Conservation (phyloP, 2,113 vertebrate genomes). For the Nanger granti region DNA sequence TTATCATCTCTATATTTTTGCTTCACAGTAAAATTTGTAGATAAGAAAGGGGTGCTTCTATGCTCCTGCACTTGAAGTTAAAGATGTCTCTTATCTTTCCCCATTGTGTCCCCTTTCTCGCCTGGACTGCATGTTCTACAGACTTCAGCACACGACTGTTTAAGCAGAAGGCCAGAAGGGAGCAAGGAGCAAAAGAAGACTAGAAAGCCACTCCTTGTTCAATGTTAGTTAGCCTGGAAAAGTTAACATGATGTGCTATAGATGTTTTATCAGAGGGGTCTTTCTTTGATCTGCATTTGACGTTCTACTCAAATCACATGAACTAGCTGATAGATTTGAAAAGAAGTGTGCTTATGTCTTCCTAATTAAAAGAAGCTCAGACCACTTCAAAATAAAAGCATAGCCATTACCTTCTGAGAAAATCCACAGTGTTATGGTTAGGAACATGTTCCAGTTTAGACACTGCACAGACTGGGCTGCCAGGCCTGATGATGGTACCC, state of each 20-base stretch:
- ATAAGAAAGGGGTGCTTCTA: background rate
- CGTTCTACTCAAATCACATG: background rate
- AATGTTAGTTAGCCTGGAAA: background rate
- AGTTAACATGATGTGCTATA: background rate
- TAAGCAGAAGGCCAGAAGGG: background rate
- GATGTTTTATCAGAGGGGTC: background rate
- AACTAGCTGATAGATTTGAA: background rate
- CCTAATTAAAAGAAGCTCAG: background rate
- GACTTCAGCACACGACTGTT: background rate
- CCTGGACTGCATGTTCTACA: background rate
- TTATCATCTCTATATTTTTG: background rate
- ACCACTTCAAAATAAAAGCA: background rate
- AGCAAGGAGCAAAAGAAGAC: background rate
- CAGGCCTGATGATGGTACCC: background rate
- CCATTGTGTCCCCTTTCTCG: background rate
- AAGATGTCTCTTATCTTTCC: background rate
- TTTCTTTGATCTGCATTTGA: background rate
- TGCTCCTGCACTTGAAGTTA: background rate
- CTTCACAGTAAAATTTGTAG: background rate
- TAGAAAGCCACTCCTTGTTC: background rate
- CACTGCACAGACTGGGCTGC: background rate
- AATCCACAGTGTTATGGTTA: background rate
- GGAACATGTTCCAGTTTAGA: background rate
- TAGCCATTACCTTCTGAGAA: background rate
- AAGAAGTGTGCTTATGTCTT: background rate